Evolutionary conservation across 2,113 vertebrate genomes (phyloP), one percentile per base, ranked within the genome.

Genomic region (Atractosteus spatula): DNA sequence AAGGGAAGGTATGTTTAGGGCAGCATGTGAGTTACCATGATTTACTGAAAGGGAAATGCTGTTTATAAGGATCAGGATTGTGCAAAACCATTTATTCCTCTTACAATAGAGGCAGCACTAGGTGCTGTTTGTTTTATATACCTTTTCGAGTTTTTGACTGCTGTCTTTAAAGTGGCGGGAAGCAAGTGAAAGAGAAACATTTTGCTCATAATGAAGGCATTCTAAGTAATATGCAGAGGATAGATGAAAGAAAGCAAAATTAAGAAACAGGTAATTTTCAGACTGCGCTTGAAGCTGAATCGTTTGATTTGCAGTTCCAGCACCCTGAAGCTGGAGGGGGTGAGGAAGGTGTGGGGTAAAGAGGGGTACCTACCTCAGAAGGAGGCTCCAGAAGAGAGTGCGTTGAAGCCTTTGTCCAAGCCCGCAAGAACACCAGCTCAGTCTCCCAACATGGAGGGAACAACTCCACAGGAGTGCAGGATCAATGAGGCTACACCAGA

Each of bases 331-430:
- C 87, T 97, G 4, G 96, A 98, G 6, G 95, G 95, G 55, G 85
- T 99, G 65, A 95, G 89, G 75, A 93, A 93, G 72, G 85, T 98
- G 0, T 99, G 97, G 97, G 96, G 97, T 0, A 97, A 91, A 80
- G 95, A 97, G 29, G 97, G 97, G 3, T 98, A 99, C 78, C 90
- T 98, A 63, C 90, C 86, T 6, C 93, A 94, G 85, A 95, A 86
- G 77, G 93, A 96, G 56, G 82, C 3, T 55, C 74, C 83, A 76
- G 66, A 0, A 12, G 89, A 86, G 57, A 86, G 89, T 68, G 73
- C 81, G 8, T 74, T 76, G 0, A 88, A 82, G 44, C 74, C 84
- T 54, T 80, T 73, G 0, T 56, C 87, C 54, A 73, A 76, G 66
- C 68, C 89, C 45, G 83, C 89, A 41, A 84, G 78, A 55, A 77